Evolutionary conservation across 2,797 vertebrate species (phyloP).

Genomic region (Channallabes apus): DNA sequence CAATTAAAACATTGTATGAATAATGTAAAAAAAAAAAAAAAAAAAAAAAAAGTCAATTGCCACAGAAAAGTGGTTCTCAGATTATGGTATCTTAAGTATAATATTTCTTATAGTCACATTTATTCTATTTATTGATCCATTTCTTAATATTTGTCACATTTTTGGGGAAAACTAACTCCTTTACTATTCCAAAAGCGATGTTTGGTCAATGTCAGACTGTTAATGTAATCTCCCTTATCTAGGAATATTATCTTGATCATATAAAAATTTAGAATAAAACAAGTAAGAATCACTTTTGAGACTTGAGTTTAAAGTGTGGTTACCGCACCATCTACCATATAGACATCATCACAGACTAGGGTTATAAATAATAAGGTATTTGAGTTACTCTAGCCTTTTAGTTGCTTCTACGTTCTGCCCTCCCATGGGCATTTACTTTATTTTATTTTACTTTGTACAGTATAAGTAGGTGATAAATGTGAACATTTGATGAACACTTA

Average conservation of each 20-base stretch:
- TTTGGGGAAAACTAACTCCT: not conserved
- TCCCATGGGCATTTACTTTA: too few species aligned
- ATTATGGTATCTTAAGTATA: not conserved
- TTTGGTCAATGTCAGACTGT: not conserved
- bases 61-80: not conserved
- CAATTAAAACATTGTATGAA: not conserved
- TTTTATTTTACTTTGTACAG: not conserved
- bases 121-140: not conserved
- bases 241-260: not conserved
- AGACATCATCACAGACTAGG: not conserved
- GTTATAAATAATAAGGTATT: not conserved
- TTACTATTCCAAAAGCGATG: not conserved
- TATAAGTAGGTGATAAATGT: not conserved
- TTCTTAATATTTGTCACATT: not conserved
- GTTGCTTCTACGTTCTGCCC: not conserved
- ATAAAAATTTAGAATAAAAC: too few species aligned
- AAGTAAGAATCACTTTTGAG: too few species aligned
- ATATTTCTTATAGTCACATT: not conserved
- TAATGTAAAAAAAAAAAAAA: too few species aligned
- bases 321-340: not conserved
- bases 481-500: not conserved
- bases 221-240: not conserved
- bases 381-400: not conserved
- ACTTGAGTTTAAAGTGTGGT: too few species aligned
- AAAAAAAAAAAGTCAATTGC: too few species aligned